A percentile compares a stretch with the other conserved stretches of the same genome.
phyloP scores from a whole-genome alignment of 64 coral and sea anemone genomes.

The Porites lutea region DNA sequence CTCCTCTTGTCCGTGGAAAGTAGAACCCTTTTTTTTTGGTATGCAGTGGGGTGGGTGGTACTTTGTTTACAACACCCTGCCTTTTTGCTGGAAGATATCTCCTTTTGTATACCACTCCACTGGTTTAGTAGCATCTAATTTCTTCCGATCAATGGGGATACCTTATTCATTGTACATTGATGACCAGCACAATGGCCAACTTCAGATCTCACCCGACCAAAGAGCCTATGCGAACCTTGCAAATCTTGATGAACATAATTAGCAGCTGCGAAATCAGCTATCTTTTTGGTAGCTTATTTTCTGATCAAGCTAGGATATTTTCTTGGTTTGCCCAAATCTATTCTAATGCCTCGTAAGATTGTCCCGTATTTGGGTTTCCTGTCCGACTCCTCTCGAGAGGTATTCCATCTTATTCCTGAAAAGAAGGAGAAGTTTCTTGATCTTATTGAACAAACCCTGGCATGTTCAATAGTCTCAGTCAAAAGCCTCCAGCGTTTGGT shows the following conservation, averaged over 20 bases:
- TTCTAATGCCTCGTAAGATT: conserved; percentile 29
- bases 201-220: conserved; percentile 14
- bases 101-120: conserved; percentile 29
- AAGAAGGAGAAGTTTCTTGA: conserved; percentile 66
- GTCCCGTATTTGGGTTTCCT: conserved; percentile 60
- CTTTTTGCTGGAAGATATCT: conserved; percentile 37
- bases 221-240: conserved; percentile 31
- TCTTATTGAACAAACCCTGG: conserved; percentile 4
- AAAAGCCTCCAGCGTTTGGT: conserved; percentile 58
- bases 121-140: conserved; percentile 14
- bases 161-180: conserved; percentile 52
- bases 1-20: too few species aligned
- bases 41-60: conserved; percentile 42
- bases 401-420: conserved; percentile 55
- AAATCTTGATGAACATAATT: conserved; percentile 22
- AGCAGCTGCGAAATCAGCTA: conserved; percentile 60
- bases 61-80: conserved; percentile 20
- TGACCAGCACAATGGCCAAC: conserved; percentile 37
- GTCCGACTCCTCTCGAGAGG: conserved; percentile 26
- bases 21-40: background rate
- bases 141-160: conserved; percentile 5
- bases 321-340: conserved; percentile 60
- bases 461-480: background rate
- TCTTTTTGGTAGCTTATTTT: conserved; percentile 45
- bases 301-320: conserved; percentile 64